phyloP scores from a whole-genome alignment of 64 coral and sea anemone species.

The Porites lutea region DNA sequence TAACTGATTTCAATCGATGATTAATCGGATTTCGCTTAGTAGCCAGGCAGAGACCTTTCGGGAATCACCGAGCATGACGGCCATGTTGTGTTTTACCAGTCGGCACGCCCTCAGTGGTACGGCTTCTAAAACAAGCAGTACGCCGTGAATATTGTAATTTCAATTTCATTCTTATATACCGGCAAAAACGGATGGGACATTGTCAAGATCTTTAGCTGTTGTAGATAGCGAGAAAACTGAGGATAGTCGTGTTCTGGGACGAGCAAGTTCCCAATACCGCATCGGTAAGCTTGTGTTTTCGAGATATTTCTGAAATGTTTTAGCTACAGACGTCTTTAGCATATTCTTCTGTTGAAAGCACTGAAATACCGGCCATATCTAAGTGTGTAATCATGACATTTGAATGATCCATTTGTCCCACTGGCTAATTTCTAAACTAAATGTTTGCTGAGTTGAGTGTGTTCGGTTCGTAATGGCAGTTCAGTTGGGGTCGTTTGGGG shows the following conservation, averaged over 20 bases:
- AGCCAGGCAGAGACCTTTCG: slow-evolving; percentile 18
- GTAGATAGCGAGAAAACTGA: not conserved
- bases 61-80: not conserved
- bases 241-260: slow-evolving; percentile 9
- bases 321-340: not conserved
- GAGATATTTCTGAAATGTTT: slow-evolving; percentile 34
- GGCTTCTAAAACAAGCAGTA: slow-evolving; percentile 16
- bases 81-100: slow-evolving; percentile 38
- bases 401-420: not conserved
- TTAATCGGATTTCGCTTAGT: not conserved
- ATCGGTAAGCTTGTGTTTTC: slow-evolving; percentile 12
- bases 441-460: not conserved
- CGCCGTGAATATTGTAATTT: slow-evolving; percentile 10
- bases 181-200: slow-evolving; percentile 19
- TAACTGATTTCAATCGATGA: not conserved
- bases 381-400: slow-evolving; percentile 5
- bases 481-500: not conserved
- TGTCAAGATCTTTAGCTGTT: slow-evolving; percentile 10
- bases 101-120: slow-evolving; percentile 45
- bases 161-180: slow-evolving; percentile 3
- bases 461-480: not conserved
- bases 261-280: not conserved
- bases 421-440: not conserved
- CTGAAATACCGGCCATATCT: slow-evolving; percentile 24
- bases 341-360: not conserved